These are phyloP conservation scores for Oligia strigilis DNA, from an alignment of 2,888 invertebrate species.

Conservation along the genomic window DNA sequence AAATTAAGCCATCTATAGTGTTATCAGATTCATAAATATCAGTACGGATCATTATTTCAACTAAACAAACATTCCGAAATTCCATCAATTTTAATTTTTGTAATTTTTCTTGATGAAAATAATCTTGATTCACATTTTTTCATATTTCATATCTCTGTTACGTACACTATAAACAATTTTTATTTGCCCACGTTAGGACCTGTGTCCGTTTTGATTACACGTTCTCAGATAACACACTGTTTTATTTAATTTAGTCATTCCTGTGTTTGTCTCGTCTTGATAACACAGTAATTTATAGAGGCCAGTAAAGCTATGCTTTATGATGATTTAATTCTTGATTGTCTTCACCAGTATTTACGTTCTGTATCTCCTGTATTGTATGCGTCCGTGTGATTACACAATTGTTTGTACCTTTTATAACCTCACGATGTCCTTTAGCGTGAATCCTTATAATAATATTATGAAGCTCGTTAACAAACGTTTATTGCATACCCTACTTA, in stretches of 20 bases:
- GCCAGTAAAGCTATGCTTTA: conserved; percentile 86
- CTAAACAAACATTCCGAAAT: neutral
- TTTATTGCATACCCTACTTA: conserved; percentile 67
- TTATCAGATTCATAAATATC: conserved; percentile 24
- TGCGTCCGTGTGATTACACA: conserved; percentile 80
- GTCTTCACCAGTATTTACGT: conserved; percentile 80
- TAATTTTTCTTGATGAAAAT: conserved; percentile 17
- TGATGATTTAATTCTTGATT: conserved; percentile 86
- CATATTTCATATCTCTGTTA: conserved; percentile 53
- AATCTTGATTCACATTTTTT: conserved; percentile 39
- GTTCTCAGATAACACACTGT: conserved; percentile 82
- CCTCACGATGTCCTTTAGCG: conserved; percentile 77
- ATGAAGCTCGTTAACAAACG: conserved; percentile 64
- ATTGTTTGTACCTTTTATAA: conserved; percentile 69
- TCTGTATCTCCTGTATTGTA: conserved; percentile 72
- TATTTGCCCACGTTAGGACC: conserved; percentile 74
- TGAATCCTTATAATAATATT: conserved; percentile 75
- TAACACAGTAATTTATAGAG: conserved; percentile 86
- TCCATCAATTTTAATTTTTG: conserved; percentile 3
- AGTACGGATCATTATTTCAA: neutral
- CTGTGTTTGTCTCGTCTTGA: conserved; percentile 81
- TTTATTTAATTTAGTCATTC: conserved; percentile 85
- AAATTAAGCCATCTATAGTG: conserved; percentile 44
- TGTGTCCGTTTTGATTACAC: conserved; percentile 86
- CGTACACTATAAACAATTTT: conserved; percentile 62